These are phyloP conservation scores for Etheostoma spectabile DNA, from an alignment of 2,113 vertebrate genomes.

Conservation along the genomic window DNA sequence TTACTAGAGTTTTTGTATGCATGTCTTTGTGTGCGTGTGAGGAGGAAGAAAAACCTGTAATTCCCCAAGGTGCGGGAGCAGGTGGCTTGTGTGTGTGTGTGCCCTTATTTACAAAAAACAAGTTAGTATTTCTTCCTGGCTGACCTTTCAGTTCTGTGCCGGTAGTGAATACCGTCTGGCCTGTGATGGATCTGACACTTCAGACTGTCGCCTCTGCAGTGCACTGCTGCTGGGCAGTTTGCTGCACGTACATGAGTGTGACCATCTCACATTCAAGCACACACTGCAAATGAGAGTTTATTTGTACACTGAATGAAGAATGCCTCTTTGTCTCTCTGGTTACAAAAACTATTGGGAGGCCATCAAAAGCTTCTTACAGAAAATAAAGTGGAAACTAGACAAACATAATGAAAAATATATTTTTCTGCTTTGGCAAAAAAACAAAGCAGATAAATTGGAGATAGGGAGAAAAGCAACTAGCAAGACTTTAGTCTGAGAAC, in stretches of 20 bases:
- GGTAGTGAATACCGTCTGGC: constrained; percentile 20
- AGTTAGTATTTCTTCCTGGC: constrained; percentile 15
- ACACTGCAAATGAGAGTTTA: constrained; percentile 5
- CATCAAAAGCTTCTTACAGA: not conserved
- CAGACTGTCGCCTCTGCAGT: constrained; percentile 38
- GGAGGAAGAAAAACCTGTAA: not conserved
- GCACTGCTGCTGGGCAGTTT: constrained; percentile 13
- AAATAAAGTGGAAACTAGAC: not conserved
- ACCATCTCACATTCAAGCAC: constrained; percentile 4
- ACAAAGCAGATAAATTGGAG: constrained; percentile 9
- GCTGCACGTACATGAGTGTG: not conserved
- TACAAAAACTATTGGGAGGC: not conserved
- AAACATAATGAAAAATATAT: not conserved
- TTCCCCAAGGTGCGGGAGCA: not conserved
- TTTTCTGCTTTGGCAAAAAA: constrained; percentile 8
- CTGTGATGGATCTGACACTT: constrained; percentile 42
- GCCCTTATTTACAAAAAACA: constrained; percentile 3
- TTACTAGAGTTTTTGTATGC: not conserved
- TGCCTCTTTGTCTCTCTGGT: not conserved
- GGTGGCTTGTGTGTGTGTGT: constrained; percentile 12
- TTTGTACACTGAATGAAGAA: not conserved
- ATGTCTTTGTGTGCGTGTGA: not conserved
- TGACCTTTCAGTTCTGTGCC: constrained; percentile 46
- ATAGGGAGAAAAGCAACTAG: not conserved
- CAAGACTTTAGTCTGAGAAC: constrained; percentile 5